phyloP scores from a whole-genome alignment of 2,888 invertebrate genomes.

The Amphimallon solstitiale region DNA sequence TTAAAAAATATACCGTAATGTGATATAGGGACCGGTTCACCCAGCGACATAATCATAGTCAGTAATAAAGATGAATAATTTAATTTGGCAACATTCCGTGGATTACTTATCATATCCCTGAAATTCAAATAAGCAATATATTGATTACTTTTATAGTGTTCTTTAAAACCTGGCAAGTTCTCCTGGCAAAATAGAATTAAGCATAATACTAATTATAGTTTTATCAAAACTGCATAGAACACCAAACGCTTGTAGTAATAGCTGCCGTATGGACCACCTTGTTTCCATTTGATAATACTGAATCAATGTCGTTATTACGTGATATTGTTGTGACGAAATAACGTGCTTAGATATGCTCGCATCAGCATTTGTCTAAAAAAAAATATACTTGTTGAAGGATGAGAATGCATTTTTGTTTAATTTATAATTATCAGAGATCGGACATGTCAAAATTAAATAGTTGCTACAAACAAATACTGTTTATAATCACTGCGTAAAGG shows the following conservation, averaged over 20 bases:
- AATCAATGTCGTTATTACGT: conserved; percentile 83
- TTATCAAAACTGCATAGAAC: conserved; percentile 88
- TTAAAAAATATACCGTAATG: conserved; percentile 80
- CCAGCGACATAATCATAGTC: conserved; percentile 91
- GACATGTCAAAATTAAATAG: no score
- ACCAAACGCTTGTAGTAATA: conserved; percentile 86
- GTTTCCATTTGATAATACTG: conserved; percentile 98
- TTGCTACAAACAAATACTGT: no score
- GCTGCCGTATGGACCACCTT: conserved; percentile 84
- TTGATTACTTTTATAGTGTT: background rate
- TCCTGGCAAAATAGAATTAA: conserved; percentile 88
- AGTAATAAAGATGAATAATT: conserved; percentile 85
- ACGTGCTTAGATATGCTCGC: conserved; percentile 87
- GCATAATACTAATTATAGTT: conserved; percentile 81
- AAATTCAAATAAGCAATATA: background rate
- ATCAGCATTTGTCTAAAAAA: conserved; percentile 87
- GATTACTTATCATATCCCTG: conserved; percentile 82
- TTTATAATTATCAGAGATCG: no score
- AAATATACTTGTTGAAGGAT: no score
- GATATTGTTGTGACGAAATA: conserved; percentile 84
- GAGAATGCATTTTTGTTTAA: no score
- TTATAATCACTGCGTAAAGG: no score
- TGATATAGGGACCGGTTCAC: conserved; percentile 87
- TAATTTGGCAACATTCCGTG: conserved; percentile 80
- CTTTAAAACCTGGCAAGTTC: conserved; percentile 81